Conservation (phyloP, 2,797 vertebrate species). For the Pristis pectinata region DNA sequence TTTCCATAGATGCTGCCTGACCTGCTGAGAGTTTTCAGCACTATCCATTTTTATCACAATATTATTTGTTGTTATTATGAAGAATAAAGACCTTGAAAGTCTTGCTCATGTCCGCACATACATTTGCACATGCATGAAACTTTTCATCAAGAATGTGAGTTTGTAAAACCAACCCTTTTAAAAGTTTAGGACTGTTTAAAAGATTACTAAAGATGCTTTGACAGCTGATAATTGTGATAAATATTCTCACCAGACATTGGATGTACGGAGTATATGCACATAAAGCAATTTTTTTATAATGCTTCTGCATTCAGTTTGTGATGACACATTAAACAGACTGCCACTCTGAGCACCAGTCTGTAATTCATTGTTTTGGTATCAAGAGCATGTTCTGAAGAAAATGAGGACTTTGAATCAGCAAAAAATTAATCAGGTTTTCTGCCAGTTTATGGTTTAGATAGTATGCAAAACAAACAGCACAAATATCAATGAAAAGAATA, state of each 20-base stretch:
- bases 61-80: background rate
- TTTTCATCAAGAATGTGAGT: background rate
- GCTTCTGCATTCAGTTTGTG: background rate
- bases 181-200: background rate
- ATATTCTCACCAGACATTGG: background rate
- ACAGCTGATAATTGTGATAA: background rate
- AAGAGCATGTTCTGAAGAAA: background rate
- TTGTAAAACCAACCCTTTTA: background rate
- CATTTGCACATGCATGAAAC: background rate
- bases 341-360: background rate
- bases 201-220: background rate
- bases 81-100: background rate
- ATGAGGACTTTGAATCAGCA: background rate
- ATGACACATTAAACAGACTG: background rate
- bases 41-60: background rate
- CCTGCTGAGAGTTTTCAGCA: too few relatives aligned
- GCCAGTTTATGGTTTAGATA: background rate
- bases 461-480: background rate
- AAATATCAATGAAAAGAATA: background rate
- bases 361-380: background rate
- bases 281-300: background rate
- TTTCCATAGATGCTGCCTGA: too few relatives aligned
- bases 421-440: background rate
- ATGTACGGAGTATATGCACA: background rate
- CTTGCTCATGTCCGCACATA: background rate